Percentiles rank a stretch among this genome's conserved stretches.
Conservation (phyloP, 2,113 vertebrate genomes). For the Nothobranchius kuhntae region DNA sequence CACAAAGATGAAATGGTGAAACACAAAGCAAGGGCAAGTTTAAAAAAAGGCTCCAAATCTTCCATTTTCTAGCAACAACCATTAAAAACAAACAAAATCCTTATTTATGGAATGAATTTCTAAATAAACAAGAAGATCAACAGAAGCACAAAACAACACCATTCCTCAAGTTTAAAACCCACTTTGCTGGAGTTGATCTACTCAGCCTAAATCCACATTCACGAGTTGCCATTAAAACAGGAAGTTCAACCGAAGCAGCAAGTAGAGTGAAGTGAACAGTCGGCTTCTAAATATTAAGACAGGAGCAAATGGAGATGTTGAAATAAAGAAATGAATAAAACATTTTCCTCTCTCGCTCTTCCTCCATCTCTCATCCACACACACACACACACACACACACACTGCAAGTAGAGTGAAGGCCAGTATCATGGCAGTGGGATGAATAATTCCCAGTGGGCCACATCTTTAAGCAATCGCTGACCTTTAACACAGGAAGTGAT, state of each 20-base stretch:
- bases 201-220: slow-evolving; percentile 6
- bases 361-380: slow-evolving; percentile 29
- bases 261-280: slow-evolving; percentile 96
- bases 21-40: no score
- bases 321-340: slow-evolving; percentile 99
- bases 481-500: slow-evolving; percentile 85
- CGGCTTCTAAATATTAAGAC: slow-evolving; percentile 96
- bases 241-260: slow-evolving; percentile 95
- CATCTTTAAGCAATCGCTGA: slow-evolving; percentile 89
- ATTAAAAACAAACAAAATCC: no score
- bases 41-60: not conserved
- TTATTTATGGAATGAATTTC: not conserved
- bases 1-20: slow-evolving; percentile 9
- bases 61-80: not conserved
- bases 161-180: slow-evolving; percentile 18
- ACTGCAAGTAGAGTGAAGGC: slow-evolving; percentile 77
- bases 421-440: slow-evolving; percentile 98
- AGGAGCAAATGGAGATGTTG: slow-evolving; percentile 94
- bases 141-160: not conserved
- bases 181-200: slow-evolving; percentile 7
- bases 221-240: slow-evolving; percentile 38
- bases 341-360: slow-evolving; percentile 78
- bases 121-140: not conserved
- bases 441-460: slow-evolving; percentile 94
- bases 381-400: slow-evolving; percentile 27